Evolutionary conservation across 2,888 invertebrate genomes (phyloP).

Genomic region (Dorcus hopei): DNA sequence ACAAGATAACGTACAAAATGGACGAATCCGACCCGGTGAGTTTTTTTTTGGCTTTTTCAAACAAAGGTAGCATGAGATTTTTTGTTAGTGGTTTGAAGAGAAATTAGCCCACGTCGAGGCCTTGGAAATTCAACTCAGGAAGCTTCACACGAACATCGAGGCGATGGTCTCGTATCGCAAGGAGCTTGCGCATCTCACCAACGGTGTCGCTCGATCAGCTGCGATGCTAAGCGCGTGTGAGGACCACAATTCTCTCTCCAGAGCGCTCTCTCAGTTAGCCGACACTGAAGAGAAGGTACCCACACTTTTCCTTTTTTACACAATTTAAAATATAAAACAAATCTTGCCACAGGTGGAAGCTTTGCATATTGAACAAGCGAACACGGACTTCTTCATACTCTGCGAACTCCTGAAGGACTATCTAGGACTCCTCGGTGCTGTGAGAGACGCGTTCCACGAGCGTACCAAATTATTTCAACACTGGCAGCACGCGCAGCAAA

Average conservation of each 20-base stretch:
- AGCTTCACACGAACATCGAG: conserved; percentile 84
- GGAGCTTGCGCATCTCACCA: conserved; percentile 76
- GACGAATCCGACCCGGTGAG: conserved; percentile 96
- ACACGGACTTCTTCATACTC: conserved; percentile 89
- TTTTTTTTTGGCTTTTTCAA: conserved; percentile 26
- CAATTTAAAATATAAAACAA: too few species aligned
- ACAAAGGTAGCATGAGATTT: neutral
- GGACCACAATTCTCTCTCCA: conserved; percentile 86
- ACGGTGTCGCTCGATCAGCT: conserved; percentile 80
- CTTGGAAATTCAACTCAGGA: conserved; percentile 82
- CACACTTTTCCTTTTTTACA: neutral
- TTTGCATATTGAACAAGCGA: conserved; percentile 87
- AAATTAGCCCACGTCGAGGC: conserved; percentile 88
- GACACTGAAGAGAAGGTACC: conserved; percentile 79
- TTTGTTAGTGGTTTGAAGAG: conserved; percentile 93
- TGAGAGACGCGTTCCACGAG: conserved; percentile 77
- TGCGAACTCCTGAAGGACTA: conserved; percentile 96
- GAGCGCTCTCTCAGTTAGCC: conserved; percentile 85
- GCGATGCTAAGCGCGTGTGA: conserved; percentile 91
- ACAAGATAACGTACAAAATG: conserved; percentile 98
- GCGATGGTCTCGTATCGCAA: conserved; percentile 81
- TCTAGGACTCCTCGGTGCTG: conserved; percentile 84
- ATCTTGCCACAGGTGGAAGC: conserved; percentile 65
- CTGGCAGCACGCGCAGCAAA: conserved; percentile 96
- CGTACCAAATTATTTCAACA: conserved; percentile 86